These are phyloP conservation scores for Stegophylla sp. DNA, from an alignment of 2,888 invertebrate species.

Conservation along the genomic window DNA sequence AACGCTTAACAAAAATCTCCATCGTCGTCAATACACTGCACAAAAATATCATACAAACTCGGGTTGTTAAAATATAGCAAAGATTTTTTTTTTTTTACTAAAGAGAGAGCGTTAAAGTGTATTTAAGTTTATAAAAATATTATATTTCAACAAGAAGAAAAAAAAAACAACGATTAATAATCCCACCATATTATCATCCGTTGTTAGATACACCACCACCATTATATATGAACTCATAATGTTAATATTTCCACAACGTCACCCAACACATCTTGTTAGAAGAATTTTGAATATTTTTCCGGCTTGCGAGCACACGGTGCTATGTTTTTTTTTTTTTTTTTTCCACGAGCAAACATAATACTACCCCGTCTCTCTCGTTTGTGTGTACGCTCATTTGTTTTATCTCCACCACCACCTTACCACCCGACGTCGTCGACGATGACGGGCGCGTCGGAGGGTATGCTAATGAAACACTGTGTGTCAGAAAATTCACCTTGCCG, in stretches of 20 bases:
- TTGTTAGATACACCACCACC: no score
- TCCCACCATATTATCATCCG: not conserved
- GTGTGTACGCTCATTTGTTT: slow-evolving; percentile 51
- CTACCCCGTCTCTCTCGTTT: slow-evolving; percentile 9
- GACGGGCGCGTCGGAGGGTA: not conserved
- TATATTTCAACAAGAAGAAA: not conserved
- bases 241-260: slow-evolving; percentile 13
- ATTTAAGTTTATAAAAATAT: not conserved
- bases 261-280: not conserved
- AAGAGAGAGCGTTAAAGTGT: no score
- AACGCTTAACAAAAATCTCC: not conserved
- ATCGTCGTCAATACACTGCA: not conserved
- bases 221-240: slow-evolving; percentile 16
- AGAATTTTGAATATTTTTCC: slow-evolving; percentile 34
- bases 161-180: not conserved
- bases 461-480: slow-evolving; percentile 54
- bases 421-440: no score
- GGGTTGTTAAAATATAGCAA: not conserved
- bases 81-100: no score
- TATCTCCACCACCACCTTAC: not conserved
- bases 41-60: not conserved
- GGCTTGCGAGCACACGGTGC: not conserved
- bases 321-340: not conserved
- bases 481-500: slow-evolving; percentile 51
- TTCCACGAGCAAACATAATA: slow-evolving; percentile 9